Evolutionary conservation across 2,888 invertebrate species (phyloP), one percentile per base, ranked within the genome.

Genomic region (Gandaritis pyraliata): DNA sequence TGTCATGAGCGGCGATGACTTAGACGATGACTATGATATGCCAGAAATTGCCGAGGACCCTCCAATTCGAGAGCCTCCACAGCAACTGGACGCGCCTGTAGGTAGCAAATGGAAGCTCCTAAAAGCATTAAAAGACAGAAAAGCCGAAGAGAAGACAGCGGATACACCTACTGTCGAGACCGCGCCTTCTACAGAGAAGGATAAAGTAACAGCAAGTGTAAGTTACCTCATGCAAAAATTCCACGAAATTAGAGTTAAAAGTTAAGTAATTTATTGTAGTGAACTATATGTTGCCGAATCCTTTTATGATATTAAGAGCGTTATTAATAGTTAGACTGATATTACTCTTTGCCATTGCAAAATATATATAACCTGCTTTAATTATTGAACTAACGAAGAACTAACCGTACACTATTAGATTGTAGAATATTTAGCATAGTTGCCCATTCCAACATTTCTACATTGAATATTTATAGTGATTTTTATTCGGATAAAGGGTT

Each of bases 41-140:
- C 92, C 93, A 29, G 93, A 93, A 72, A 80, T 90, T 29, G 86
- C 87, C 53, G 83, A 86, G 67, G 83, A 83, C 43, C 73, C 71
- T 47, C 80, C 81, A 47, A 65, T 76, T n/a, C 76, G 81, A 57
- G 82, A 86, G 45, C 81, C 83, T 47, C 83, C 82, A 3, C 91
- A 73, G 6, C 92, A 88, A 60, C 93, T 92, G 66, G 93, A 92
- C 43, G 93, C 93, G 49, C 94, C 94, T 11, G 93, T 95, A 54
- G 95, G 96, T 8, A 97, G 97, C 79, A 97, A 97, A 83, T 98
- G 98, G 98, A 97, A 97, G 83, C 93, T 98, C 47, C 87, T 98
- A 2, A 98, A 97, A 86, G 97, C 97, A 0, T 86, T 98, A 30
- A 97, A 97, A 81, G 97, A 98, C 76, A 94, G 96, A 65, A 97